Evolutionary conservation across 1,140 invertebrate species (phyloP).

Genomic region (Goniozus legneri): DNA sequence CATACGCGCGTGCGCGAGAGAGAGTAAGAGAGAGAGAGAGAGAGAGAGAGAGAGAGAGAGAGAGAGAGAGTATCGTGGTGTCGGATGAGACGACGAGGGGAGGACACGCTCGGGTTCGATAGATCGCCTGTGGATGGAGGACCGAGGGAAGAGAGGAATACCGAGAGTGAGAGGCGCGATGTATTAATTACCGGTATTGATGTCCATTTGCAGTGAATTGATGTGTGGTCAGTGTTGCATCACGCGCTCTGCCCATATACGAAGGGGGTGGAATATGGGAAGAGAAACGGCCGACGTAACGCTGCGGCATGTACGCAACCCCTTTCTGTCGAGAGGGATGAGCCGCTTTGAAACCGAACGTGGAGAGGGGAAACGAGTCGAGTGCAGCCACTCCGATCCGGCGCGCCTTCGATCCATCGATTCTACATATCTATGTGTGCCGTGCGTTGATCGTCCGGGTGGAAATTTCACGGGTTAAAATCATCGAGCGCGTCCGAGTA

Average conservation of each 20-base stretch:
- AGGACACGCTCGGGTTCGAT: too few relatives aligned
- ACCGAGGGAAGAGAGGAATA: slow-evolving; percentile 3
- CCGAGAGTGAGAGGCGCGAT: slow-evolving; percentile 46
- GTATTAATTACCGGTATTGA: slow-evolving; percentile 58
- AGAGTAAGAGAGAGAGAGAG: slow-evolving; percentile 17
- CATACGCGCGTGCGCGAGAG: slow-evolving; percentile 36
- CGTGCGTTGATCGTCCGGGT: too few relatives aligned
- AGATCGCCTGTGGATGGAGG: too few relatives aligned
- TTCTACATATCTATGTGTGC: background rate
- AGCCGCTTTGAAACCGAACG: slow-evolving; percentile 36
- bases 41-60: slow-evolving; percentile 17
- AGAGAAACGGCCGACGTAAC: slow-evolving; percentile 42
- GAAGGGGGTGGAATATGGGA: too few relatives aligned
- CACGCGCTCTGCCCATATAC: too few relatives aligned
- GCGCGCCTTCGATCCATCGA: background rate
- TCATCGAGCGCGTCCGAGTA: too few relatives aligned
- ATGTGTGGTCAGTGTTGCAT: slow-evolving; percentile 56
- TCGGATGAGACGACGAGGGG: background rate
- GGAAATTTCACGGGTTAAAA: too few relatives aligned
- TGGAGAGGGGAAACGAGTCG: too few relatives aligned
- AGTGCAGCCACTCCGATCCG: background rate
- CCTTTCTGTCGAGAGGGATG: slow-evolving; percentile 30
- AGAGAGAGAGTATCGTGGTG: slow-evolving; percentile 7
- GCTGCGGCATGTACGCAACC: slow-evolving; percentile 12
- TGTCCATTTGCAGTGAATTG: slow-evolving; percentile 58